Percentiles rank a stretch among this genome's conserved stretches.
phyloP scores from a whole-genome alignment of 1,140 invertebrate genomes.

The Trachymyrmex septentrionalis region DNA sequence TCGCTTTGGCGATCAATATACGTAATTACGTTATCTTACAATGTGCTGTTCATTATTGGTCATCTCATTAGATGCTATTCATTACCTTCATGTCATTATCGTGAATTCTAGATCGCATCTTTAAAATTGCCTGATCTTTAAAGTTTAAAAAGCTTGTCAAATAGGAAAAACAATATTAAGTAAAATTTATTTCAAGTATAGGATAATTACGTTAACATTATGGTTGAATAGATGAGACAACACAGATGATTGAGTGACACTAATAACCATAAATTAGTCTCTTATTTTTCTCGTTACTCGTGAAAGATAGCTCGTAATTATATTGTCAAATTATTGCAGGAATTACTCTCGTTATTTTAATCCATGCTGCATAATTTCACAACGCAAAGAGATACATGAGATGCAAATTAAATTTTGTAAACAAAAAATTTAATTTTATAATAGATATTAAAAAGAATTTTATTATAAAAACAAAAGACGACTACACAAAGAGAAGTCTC shows the following conservation, averaged over 20 bases:
- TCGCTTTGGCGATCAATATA: slow-evolving; percentile 21
- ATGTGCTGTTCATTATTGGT: slow-evolving; percentile 30
- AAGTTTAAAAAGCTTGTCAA: not conserved
- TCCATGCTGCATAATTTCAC: no score
- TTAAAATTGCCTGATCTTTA: not conserved
- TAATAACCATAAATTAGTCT: not conserved
- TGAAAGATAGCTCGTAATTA: not conserved
- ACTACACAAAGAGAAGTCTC: no score
- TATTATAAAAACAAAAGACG: no score
- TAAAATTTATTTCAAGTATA: not conserved
- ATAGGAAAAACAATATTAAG: no score
- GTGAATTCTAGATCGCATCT: not conserved
- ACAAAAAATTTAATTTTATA: no score
- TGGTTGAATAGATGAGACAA: not conserved
- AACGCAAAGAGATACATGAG: no score
- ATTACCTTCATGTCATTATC: not conserved
- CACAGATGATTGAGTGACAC: not conserved
- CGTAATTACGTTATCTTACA: slow-evolving; percentile 68
- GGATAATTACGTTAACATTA: not conserved
- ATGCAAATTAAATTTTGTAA: no score
- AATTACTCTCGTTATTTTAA: no score
- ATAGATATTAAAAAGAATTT: no score
- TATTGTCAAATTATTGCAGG: no score
- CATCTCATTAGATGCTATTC: slow-evolving; percentile 13
- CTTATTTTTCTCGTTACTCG: not conserved